Evolutionary conservation across 2,888 invertebrate genomes (phyloP).

Genomic region (Agonopterix heracliana): DNA sequence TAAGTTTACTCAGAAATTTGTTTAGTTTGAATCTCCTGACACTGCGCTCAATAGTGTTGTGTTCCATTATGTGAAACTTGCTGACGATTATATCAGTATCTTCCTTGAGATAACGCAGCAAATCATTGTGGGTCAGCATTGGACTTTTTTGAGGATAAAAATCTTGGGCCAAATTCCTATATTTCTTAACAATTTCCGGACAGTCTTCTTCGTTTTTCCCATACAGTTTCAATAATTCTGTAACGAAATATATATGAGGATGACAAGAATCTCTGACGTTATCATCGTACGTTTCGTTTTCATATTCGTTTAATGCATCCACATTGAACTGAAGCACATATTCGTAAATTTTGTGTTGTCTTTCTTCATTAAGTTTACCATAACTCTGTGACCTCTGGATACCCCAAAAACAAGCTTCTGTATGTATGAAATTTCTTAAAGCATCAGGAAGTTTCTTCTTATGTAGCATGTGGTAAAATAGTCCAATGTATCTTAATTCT

Average conservation of each 20-base stretch:
- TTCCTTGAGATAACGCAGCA: constrained; percentile 23
- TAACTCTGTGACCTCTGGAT: constrained; percentile 6
- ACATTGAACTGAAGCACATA: constrained; percentile 24
- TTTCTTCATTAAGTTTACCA: constrained; percentile 18
- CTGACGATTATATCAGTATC: constrained; percentile 17
- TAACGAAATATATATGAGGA: constrained; percentile 14
- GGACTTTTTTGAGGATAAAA: neutral
- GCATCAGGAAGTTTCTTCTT: constrained; percentile 27
- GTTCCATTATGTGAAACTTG: constrained; percentile 12
- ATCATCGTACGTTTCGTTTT: constrained; percentile 17
- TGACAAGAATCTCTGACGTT: constrained; percentile 16
- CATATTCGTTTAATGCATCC: constrained; percentile 22
- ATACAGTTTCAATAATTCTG: constrained; percentile 23
- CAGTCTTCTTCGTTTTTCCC: constrained; percentile 28
- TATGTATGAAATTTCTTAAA: constrained; percentile 4
- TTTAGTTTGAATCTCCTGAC: constrained; percentile 17
- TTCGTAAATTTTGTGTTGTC: constrained; percentile 13
- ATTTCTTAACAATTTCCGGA: constrained; percentile 22
- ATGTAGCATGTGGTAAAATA: constrained; percentile 37
- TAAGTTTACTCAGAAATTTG: constrained; percentile 35
- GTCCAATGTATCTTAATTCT: constrained; percentile 5
- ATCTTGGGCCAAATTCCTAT: neutral
- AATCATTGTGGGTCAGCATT: neutral
- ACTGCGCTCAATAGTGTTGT: constrained; percentile 8
- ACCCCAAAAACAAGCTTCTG: neutral